Percentiles rank a stretch among this genome's conserved stretches.
Evolutionary conservation across 2,888 invertebrate species (phyloP).

Genomic region (Drosophila infuscata): DNA sequence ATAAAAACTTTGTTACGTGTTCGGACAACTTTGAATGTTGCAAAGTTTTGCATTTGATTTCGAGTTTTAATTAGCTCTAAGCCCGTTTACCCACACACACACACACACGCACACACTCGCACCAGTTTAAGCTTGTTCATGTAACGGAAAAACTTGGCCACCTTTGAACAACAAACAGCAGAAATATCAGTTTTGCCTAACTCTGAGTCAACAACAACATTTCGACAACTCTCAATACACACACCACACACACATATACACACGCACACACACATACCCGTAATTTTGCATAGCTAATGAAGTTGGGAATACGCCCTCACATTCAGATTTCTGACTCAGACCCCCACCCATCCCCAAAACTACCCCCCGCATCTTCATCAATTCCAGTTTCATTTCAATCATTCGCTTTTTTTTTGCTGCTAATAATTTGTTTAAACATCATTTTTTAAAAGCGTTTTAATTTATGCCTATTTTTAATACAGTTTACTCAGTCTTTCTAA

Average conservation of each 20-base stretch:
- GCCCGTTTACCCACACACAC: constrained; percentile 70
- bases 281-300: constrained; percentile 54
- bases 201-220: constrained; percentile 28
- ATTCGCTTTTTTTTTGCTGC: constrained; percentile 39
- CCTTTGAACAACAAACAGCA: constrained; percentile 11
- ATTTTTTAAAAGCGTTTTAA: constrained; percentile 39
- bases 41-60: constrained; percentile 56
- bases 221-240: constrained; percentile 2
- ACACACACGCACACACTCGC: not conserved
- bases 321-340: constrained; percentile 4
- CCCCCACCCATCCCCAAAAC: not conserved
- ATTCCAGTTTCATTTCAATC: constrained; percentile 21
- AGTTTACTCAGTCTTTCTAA: constrained; percentile 5
- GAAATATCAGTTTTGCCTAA: constrained; percentile 18
- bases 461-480: constrained; percentile 54
- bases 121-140: constrained; percentile 22
- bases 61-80: constrained; percentile 80
- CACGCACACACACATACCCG: not conserved
- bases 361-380: not conserved
- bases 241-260: not conserved
- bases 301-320: constrained; percentile 37
- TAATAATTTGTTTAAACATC: constrained; percentile 66
- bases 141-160: constrained; percentile 69
- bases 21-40: constrained; percentile 54
- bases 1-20: constrained; percentile 32